These are phyloP conservation scores for Ethmia dodecea DNA, from an alignment of 2,888 invertebrate species.

Conservation along the genomic window DNA sequence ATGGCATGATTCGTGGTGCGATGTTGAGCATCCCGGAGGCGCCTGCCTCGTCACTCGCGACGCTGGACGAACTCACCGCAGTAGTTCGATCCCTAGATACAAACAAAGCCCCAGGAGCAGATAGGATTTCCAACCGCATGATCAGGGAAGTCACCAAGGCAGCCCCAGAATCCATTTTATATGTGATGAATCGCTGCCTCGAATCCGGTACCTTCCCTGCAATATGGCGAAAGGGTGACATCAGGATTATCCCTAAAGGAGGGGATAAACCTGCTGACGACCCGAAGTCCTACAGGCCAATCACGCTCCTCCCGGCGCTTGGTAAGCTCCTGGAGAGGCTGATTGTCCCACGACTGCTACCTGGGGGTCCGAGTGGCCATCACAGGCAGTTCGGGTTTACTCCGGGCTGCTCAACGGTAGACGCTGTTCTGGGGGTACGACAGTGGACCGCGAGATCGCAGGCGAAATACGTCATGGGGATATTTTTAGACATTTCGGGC, in stretches of 20 bases:
- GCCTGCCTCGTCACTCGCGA: not conserved
- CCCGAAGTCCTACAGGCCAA: not conserved
- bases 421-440: not conserved
- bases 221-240: not conserved
- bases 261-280: not conserved
- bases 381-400: not conserved
- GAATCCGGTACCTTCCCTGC: not conserved
- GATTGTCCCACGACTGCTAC: not conserved
- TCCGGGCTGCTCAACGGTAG: not conserved
- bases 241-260: not conserved
- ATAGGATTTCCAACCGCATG: no score
- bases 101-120: not conserved
- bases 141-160: no score
- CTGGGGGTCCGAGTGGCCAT: not conserved
- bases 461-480: slow-evolving; percentile 21
- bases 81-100: not conserved
- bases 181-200: not conserved
- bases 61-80: not conserved
- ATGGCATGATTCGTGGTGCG: not conserved
- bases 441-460: not conserved
- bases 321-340: not conserved
- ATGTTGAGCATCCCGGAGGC: not conserved
- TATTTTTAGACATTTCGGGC: slow-evolving; percentile 30
- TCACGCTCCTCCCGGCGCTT: not conserved
- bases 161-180: not conserved